Base-by-base conservation (phyloP, 2,888 invertebrate species). In the Synergus japonicus region DNA sequence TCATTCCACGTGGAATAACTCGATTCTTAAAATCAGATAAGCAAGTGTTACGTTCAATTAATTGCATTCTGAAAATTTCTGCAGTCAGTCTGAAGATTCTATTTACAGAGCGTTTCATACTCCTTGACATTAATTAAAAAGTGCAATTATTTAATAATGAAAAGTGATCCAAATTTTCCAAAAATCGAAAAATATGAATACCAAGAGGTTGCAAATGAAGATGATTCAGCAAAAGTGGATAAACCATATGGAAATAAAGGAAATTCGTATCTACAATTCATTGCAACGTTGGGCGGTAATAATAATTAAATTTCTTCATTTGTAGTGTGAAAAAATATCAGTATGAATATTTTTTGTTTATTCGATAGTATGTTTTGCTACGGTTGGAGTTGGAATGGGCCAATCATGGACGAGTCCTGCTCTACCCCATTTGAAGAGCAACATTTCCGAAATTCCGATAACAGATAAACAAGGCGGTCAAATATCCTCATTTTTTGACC, bases 321-420 rank as follows among this genome's bases (percentile, higher is more conserved):
- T 2, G 2, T 8, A 2, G 4, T 54, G 9, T n/a, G 15, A 54
- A n/a, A 37, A 9, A n/a, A 54, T 54, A 8, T 54, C 7, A 0
- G 15, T 15, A 49, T 49, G 49, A 5, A 8, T n/a, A 54, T n/a
- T n/a, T n/a, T 54, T 8, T 54, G 13, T 54, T 54, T n/a, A n/a
- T 54, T 54, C 8, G n/a, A 54, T n/a, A n/a, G 8, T 54, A 54
- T 54, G n/a, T 54, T 54, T 54, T n/a, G 49, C 89, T 18, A 80
- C 89, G 41, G 88, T 90, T 86, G 88, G 88, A 2, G 88, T 88
- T 83, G 89, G 88, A 29, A 88, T 87, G 67, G 22, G 60, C 4
- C 83, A 90, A 8, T 87, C 89, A 18, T 91, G 90, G 90, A 87
- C 90, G 5, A 90, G 90, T 2, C 90, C 91, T 7, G 87, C 89